Percentiles rank a stretch among this genome's conserved stretches.
Conservation (phyloP, 2,113 vertebrate genomes). For the Takifugu flavidus region DNA sequence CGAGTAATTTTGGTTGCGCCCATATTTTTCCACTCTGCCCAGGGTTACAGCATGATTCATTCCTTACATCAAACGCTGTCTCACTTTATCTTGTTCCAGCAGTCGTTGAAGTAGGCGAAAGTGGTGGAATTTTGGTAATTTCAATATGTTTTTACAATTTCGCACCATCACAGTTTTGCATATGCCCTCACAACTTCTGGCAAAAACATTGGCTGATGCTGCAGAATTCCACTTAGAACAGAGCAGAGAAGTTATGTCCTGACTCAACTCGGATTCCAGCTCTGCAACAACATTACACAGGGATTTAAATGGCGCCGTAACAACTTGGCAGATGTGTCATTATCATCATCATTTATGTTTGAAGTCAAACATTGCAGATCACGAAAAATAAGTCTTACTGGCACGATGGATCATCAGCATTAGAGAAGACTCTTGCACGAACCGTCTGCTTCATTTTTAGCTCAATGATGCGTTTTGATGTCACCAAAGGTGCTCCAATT, state of each 20-base stretch:
- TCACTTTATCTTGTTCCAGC: constrained; percentile 13
- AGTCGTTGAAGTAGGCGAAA: constrained; percentile 14
- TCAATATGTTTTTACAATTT: not conserved
- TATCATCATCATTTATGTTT: too few species aligned
- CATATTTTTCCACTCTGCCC: constrained; percentile 20
- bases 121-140: constrained; percentile 12
- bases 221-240: constrained; percentile 5
- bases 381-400: not conserved
- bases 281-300: constrained; percentile 8
- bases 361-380: not conserved
- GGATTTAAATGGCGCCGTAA: constrained; percentile 34
- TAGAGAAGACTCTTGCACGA: too few species aligned
- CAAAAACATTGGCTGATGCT: not conserved
- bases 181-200: not conserved
- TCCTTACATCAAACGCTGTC: constrained; percentile 27
- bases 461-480: too few species aligned
- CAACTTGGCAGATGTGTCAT: constrained; percentile 4
- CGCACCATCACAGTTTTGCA: constrained; percentile 2
- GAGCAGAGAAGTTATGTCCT: not conserved
- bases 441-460: too few species aligned
- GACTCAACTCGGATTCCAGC: not conserved
- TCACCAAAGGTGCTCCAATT: too few species aligned
- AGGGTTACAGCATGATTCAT: constrained; percentile 38
- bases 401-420: too few species aligned
- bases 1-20: constrained; percentile 28